Evolutionary conservation across 2,888 invertebrate genomes (phyloP), one percentile per base, ranked within the genome.

Genomic region (Apantesis nais): DNA sequence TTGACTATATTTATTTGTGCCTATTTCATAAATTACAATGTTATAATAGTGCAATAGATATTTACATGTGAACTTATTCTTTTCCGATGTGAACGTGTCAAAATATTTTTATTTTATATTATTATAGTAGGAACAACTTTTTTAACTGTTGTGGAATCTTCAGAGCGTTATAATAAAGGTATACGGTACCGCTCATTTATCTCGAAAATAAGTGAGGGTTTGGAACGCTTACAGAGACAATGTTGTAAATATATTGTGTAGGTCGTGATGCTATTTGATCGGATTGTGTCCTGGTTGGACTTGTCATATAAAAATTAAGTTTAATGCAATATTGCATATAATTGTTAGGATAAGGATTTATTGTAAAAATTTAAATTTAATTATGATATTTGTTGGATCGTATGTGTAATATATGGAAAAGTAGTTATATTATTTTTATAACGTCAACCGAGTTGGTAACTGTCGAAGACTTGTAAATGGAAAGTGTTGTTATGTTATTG

Each of bases 351-450:
- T 91, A 90, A 90, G 88, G 83, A 90, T 89, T 91, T 91, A 90
- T 86, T 93, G 93, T 93, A 94, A 92, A 93, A 92, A 93, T 90
- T 91, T 85, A 84, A 90, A 90, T 89, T 89, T 87, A 91, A 90
- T 91, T 92, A 94, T 92, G 91, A 91, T 92, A 91, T 91, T 81
- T 93, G 93, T 93, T 93, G 92, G 88, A 89, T 88, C 85, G 85
- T 89, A 90, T 88, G 85, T 94, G 93, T 93, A 94, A 93, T 93
- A 94, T 94, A 94, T 92, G 81, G 86, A 86, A 86, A 84, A 86
- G 81, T 88, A 87, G 87, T 82, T 88, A 90, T 86, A 84, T 83
- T 89, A 89, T 92, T 91, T 91, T 91, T 92, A 86, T 93, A 93
- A 91, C 83, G 87, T 89, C 85, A 89, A 88, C 87, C 80, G 85